Evolutionary conservation across 2,113 vertebrate species (phyloP).

Genomic region (Osmerus mordax): DNA sequence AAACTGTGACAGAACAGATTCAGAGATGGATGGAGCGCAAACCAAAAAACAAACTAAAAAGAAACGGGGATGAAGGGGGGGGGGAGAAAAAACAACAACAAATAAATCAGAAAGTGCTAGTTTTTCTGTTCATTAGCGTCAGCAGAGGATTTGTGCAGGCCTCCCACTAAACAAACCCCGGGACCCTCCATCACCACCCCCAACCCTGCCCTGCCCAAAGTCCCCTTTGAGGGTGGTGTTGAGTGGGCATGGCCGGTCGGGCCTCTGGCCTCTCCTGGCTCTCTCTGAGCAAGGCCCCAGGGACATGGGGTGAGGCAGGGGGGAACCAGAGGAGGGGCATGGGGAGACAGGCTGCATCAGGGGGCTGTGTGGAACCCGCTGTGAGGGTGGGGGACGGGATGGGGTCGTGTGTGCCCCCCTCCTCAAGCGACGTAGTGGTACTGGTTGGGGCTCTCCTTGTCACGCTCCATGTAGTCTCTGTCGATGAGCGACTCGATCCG

Average conservation of each 20-base stretch:
- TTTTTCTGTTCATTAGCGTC: constrained; percentile 55
- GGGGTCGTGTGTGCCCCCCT: constrained; percentile 19
- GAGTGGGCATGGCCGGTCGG: constrained; percentile 33
- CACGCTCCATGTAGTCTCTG: constrained; percentile 97
- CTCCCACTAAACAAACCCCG: constrained; percentile 43
- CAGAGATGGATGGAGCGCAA: constrained; percentile 26
- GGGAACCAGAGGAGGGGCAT: constrained; percentile 51
- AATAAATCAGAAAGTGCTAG: constrained; percentile 65
- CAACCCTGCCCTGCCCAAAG: constrained; percentile 11
- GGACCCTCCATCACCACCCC: constrained; percentile 36
- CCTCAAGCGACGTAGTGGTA: constrained; percentile 95
- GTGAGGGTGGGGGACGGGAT: constrained; percentile 44
- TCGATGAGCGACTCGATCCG: constrained; percentile 96
- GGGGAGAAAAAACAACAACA: constrained; percentile 17
- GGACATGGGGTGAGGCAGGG: constrained; percentile 42
- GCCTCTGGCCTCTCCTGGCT: constrained; percentile 44
- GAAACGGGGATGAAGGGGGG: background rate
- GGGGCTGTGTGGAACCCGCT: constrained; percentile 40
- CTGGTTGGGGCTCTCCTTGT: constrained; percentile 95
- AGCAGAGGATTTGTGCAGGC: constrained; percentile 55
- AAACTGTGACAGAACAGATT: constrained; percentile 45
- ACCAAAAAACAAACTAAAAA: constrained; percentile 14
- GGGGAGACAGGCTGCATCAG: constrained; percentile 47
- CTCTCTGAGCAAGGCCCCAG: constrained; percentile 37
- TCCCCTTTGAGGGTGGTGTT: constrained; percentile 31